Base-by-base conservation (phyloP, 1,140 invertebrate species). In the Drosophila ohnishii region DNA sequence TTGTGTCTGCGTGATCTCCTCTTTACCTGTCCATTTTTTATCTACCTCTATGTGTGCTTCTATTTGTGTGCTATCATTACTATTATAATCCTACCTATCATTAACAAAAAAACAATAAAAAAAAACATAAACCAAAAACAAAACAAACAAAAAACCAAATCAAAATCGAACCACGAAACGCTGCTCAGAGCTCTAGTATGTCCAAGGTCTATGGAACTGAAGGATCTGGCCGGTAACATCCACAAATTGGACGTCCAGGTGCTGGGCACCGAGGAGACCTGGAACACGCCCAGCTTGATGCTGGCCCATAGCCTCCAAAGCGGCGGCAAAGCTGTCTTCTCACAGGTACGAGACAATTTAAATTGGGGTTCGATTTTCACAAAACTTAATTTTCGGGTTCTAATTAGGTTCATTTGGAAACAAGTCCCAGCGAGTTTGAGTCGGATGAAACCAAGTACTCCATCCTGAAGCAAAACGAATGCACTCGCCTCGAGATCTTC, bases 281-380 rank as follows among this genome's bases (percentile, higher is more conserved):
- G 96, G 95, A 95, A 96, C 37, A 97, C 96, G 5, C 96, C 96
- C 2, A 96, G 96, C 69, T 93, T 97, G 50, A 92, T 97, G 50
- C 92, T 96, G 28, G 96, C 96, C 1, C 94, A 92, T 19, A 93
- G 95, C 62, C 90, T 93, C 10, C 93, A 91, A 39, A 94, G 92
- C 22, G 93, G 92, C 11, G 96, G 96, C 19, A 94, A 94, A 70
- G 95, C 95, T 2, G 94, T 98, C 5, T 97, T 98, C 82, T 97
- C 96, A 2, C 96, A 97, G 93, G 95, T 96, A 39, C 19, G 6
- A 30, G 0, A 8, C 1, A 19, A 10, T 10, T n/a, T 9, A 0
- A 9, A 25, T 22, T 25, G 0, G 2, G 6, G 0, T 3, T 10
- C 1, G 0, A 37, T 3, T 25, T 45, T 19, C 0, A 5, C 74